These are phyloP conservation scores for Troglohyphantes excavatus DNA, from an alignment of 2,888 invertebrate genomes.

Conservation along the genomic window DNA sequence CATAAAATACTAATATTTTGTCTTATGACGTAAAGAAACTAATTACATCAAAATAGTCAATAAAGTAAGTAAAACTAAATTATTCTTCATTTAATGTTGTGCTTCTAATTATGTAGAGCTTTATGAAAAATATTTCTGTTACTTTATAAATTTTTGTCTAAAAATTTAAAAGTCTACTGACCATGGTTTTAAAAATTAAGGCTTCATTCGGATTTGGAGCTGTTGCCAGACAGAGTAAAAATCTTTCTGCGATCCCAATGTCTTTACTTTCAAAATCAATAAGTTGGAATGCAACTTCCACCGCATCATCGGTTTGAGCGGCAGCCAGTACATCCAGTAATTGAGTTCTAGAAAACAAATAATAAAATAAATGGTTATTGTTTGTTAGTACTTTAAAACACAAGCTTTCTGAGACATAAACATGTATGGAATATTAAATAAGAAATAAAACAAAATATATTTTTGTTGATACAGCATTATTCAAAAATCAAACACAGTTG, in stretches of 20 bases:
- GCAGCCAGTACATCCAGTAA: constrained; percentile 79
- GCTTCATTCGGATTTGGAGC: constrained; percentile 86
- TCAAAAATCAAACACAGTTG: too few species aligned
- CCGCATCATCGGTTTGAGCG: constrained; percentile 85
- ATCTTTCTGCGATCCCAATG: constrained; percentile 87
- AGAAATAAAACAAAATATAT: too few species aligned
- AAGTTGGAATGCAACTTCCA: constrained; percentile 87
- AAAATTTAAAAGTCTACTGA: constrained; percentile 78
- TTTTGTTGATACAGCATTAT: background rate
- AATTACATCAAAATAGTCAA: too few species aligned
- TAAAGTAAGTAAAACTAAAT: too few species aligned
- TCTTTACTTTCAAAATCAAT: constrained; percentile 85
- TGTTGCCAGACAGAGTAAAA: constrained; percentile 89
- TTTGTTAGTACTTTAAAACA: background rate
- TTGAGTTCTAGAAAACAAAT: constrained; percentile 65
- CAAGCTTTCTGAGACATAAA: background rate
- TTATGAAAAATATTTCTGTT: too few species aligned
- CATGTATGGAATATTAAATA: background rate
- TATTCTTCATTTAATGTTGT: too few species aligned
- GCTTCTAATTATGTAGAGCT: too few species aligned
- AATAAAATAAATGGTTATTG: background rate
- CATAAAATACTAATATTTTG: too few species aligned
- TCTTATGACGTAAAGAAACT: too few species aligned
- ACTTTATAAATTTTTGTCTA: too few species aligned
- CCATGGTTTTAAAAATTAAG: constrained; percentile 83